Base-by-base conservation (phyloP, 30 jellyfish, hydroid and myxozoan species). In the Aurelia sp. region DNA sequence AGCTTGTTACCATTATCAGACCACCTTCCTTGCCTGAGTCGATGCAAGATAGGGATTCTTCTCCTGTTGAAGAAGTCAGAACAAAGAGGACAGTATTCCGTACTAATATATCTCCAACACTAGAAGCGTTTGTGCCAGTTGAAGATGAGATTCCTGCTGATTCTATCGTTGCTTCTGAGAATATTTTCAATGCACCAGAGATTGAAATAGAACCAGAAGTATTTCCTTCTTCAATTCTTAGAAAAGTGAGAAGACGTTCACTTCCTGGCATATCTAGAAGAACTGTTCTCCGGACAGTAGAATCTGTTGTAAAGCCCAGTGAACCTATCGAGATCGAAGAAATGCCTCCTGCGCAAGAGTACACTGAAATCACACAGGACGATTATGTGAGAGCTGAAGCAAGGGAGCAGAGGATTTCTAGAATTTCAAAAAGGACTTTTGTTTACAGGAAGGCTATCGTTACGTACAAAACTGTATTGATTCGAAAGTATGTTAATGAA, bases 401-500 rank as follows among this genome's bases (percentile, higher is more conserved):
- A 20, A 30, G 23, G 15, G 84, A 66, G 58, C 77, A 81, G 55
- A 51, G 31, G 47, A 73, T 58, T n/a, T 61, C 91, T 4, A 67
- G 57, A 67, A 73, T 55, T 4, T 59, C 58, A 37, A 74, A 64
- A 67, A 85, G 76, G 69, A 85, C 95, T 4, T 73, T 71, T 63
- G 95, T 85, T 11, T 85, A 85, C 79, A 22, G 95, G n/a, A 73
- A 74, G 58, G 95, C 59, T 2, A 11, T 73, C 17, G 81, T 85
- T 12, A 73, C 95, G 7, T 50, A 50, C 62, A 85, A 85, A 78
- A 85, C 95, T 62, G 84, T 85, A 13, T 22, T 85, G 79, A 88
- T 85, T 23, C 64, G 88, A 11, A 85, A 85, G 84, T 10, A 73
- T 0, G 95, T 85, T 4, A 55, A 81, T 19, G 91, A 81, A 35